Evolutionary conservation across 2,113 vertebrate species (phyloP).

Genomic region (Proterorhinus semilunaris): DNA sequence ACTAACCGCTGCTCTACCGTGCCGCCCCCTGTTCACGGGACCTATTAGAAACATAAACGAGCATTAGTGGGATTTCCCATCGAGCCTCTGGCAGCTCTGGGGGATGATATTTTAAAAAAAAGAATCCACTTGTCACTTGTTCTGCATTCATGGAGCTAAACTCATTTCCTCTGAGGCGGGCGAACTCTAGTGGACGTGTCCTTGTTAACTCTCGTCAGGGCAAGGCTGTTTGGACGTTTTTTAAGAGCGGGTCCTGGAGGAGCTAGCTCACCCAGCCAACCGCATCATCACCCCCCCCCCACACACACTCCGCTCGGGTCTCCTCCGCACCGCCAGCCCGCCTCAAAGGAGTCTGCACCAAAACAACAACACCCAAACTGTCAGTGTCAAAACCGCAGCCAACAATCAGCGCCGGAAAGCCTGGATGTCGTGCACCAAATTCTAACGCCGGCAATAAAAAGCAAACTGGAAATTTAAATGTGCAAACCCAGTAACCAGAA

Average conservation of each 20-base stretch:
- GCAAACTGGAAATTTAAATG: background rate
- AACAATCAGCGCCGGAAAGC: constrained; percentile 18
- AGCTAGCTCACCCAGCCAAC: constrained; percentile 67
- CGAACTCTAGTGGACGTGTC: constrained; percentile 26
- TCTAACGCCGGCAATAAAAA: background rate
- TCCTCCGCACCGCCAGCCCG: constrained; percentile 20
- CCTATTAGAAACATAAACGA: too few species aligned
- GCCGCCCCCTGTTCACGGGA: too few species aligned
- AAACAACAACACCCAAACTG: constrained; percentile 45
- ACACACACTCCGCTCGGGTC: constrained; percentile 40
- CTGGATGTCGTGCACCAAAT: background rate
- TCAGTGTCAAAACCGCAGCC: constrained; percentile 34
- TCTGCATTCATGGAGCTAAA: background rate
- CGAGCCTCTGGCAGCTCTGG: too few species aligned
- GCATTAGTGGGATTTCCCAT: too few species aligned
- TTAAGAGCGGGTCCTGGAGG: constrained; percentile 63
- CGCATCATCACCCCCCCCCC: constrained; percentile 50
- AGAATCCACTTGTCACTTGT: too few species aligned
- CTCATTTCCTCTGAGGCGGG: background rate
- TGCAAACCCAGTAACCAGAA: background rate
- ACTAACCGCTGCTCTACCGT: too few species aligned
- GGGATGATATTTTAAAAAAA: too few species aligned
- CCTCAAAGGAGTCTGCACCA: constrained; percentile 51
- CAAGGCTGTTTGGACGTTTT: constrained; percentile 54
- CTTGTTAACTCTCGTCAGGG: constrained; percentile 34